Evolutionary conservation across 2,888 invertebrate genomes (phyloP).

Genomic region (Zele albiditarsus): DNA sequence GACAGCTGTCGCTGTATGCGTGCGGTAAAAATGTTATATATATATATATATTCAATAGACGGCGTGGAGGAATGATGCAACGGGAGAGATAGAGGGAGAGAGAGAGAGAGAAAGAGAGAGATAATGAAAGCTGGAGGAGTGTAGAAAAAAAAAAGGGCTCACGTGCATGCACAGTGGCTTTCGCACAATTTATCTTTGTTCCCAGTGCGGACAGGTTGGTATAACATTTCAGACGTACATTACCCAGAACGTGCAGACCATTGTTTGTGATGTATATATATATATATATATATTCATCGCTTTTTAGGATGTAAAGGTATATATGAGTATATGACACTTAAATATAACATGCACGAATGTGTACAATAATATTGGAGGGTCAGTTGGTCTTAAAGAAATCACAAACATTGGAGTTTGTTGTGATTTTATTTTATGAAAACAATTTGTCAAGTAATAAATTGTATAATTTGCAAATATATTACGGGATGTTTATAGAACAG

Average conservation of each 20-base stretch:
- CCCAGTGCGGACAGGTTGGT: slow-evolving; percentile 21
- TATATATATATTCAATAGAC: too few relatives aligned
- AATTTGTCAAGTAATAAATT: too few relatives aligned
- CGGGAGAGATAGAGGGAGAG: neutral
- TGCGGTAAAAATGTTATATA: neutral
- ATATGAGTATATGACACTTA: neutral
- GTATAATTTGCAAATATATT: too few relatives aligned
- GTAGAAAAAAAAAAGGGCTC: slow-evolving; percentile 35
- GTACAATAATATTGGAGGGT: too few relatives aligned
- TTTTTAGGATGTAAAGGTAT: neutral
- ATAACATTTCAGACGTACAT: slow-evolving; percentile 38
- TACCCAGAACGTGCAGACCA: neutral
- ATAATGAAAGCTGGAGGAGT: slow-evolving; percentile 1
- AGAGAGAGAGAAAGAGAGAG: slow-evolving; percentile 13
- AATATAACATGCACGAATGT: too few relatives aligned
- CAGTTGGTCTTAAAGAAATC: too few relatives aligned
- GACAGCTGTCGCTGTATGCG: slow-evolving; percentile 17
- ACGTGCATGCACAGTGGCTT: slow-evolving; percentile 24
- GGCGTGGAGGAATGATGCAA: too few relatives aligned
- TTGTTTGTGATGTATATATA: neutral
- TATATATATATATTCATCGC: too few relatives aligned
- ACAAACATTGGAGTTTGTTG: too few relatives aligned
- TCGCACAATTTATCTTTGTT: slow-evolving; percentile 47
- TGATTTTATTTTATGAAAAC: too few relatives aligned
- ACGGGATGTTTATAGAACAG: too few relatives aligned